Base-by-base conservation (phyloP, 2,113 vertebrate genomes). In the Sander lucioperca region DNA sequence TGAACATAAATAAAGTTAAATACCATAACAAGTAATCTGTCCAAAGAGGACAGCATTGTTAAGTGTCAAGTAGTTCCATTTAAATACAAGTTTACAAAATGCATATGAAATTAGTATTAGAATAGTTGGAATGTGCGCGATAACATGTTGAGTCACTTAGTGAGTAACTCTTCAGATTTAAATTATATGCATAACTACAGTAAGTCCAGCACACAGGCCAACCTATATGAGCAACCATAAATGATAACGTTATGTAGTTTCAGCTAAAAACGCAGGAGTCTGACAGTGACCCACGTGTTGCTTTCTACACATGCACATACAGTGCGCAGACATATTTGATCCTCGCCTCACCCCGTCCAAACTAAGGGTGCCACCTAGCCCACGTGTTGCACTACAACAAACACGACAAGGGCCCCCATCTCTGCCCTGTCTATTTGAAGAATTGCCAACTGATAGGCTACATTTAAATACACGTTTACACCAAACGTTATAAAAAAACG, bases 381-480 rank as follows among this genome's bases (percentile, higher is more conserved):
- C 94, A 94, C 91, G 88, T 94, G 92, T 78, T 80, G 51, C 53
- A 87, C 79, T 90, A 94, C 77, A 90, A 94, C 89, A 93, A 89
- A 90, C 79, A 21, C 13, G 0, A 48, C 11, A 33, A 19, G 54
- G 64, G 47, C 25, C 61, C 36, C 12, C 1, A 5, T 15, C 10
- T 21, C 16, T 4, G 3, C 15, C 36, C 23, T 25, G 21, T 1
- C 2, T 36, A 25, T n/a, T 48, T 53, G 9, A 21, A 74, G 1
- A 3, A n/a, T 1, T 0, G 33, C 19, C 4, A 23, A 21, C 6
- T 3, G 5, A 19, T 6, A 10, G 0, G 0, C 1, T 33, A 27
- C 12, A 54, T 61, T 23, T 5, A 4, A 58, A 21, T 18, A 16
- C 5, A 62, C 3, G 19, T 25, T 30, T 11, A 13, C 3, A 11